Base-by-base conservation (phyloP, 37 sponge, comb jelly and placozoan genomes). In the Ianthella basta region DNA sequence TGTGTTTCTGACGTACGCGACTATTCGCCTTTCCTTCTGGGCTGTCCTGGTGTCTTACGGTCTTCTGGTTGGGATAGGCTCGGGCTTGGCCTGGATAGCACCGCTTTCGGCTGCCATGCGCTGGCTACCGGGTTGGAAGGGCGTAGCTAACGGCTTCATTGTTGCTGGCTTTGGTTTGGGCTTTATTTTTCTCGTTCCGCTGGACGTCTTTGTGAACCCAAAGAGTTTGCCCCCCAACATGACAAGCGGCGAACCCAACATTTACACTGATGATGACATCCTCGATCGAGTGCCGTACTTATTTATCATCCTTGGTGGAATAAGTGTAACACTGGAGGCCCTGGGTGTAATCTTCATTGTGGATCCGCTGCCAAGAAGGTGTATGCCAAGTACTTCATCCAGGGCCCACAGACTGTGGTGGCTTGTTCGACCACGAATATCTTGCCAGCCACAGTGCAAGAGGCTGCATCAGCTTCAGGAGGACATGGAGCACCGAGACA, bases 81-180 rank as follows among this genome's bases (percentile, higher is more conserved):
- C 86, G 0, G 98, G 98, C 0, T 56, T 97, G 2, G 93, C 93
- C 2, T 97, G 95, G 69, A 84, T 92, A 19, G 88, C 87, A 4
- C 89, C 95, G 0, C 69, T 97, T 59, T 65, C 87, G 32, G 91
- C 88, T 59, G 95, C 91, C 15, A 95, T 90, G 73, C 86, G 83
- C 37, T 97, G 98, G 95, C 59, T 92, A 61, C 98, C 98, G 16
- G 83, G 38, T 32, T 87, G 89, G 86, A 94, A 93, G 59, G 98
- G 95, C 13, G 35, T 92, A 55, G 95, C 87, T n/a, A 86, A 74
- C 50, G 98, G 98, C 35, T 33, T 94, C 37, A 90, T 97, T 0
- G 88, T 97, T 0, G 87, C 98, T 56, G 98, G 98, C 0, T 94
- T 87, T 75, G 98, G 95, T 0, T 39, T 91, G n/a, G 95, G 98